Evolutionary conservation across 1,140 invertebrate species (phyloP).

Genomic region (Papilio aristodemus): DNA sequence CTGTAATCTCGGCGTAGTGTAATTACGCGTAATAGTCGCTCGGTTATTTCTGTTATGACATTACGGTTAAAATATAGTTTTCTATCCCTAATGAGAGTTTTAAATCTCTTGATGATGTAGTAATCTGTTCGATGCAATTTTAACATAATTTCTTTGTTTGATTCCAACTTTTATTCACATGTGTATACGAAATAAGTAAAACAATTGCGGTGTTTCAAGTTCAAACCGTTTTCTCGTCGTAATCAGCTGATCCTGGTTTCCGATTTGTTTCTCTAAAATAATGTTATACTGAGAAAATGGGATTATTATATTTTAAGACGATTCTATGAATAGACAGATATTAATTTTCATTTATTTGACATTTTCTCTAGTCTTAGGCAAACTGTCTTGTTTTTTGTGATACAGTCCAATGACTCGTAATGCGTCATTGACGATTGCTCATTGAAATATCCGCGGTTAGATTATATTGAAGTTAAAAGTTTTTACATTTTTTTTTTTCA

Average conservation of each 20-base stretch:
- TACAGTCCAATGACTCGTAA: conserved; percentile 7
- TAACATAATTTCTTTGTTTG: background rate
- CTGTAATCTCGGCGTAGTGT: conserved; percentile 49
- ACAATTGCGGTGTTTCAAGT: background rate
- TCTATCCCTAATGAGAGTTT: conserved; percentile 29
- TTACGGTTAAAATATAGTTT: conserved; percentile 43
- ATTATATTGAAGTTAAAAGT: background rate
- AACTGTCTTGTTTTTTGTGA: background rate
- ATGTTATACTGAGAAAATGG: too few species aligned
- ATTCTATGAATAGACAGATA: background rate
- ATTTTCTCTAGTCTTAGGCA: conserved; percentile 3
- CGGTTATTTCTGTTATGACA: conserved; percentile 40
- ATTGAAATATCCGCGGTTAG: background rate
- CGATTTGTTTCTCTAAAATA: background rate
- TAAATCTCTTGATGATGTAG: conserved; percentile 20
- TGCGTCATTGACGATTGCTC: background rate
- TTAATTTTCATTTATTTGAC: conserved; percentile 4
- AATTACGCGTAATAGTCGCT: conserved; percentile 56
- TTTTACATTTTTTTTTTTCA: background rate
- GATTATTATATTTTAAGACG: background rate
- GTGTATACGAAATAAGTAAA: background rate
- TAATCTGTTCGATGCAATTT: background rate
- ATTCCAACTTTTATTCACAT: background rate
- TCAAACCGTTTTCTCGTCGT: background rate
- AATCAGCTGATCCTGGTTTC: background rate